These are phyloP conservation scores for Pionites leucogaster DNA, from an alignment of 2,113 vertebrate genomes.

Conservation along the genomic window DNA sequence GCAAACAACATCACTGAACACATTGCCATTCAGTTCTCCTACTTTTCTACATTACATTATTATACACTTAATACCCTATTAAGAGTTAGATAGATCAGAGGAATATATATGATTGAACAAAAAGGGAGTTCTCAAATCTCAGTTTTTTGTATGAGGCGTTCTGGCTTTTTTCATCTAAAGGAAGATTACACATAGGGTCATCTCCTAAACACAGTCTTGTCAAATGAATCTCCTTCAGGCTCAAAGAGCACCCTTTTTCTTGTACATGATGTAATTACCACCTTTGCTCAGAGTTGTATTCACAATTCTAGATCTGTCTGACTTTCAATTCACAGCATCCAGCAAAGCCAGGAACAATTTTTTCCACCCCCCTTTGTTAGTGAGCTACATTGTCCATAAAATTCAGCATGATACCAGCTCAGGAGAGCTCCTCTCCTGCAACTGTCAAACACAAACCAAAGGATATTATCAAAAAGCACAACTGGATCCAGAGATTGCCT, in stretches of 20 bases:
- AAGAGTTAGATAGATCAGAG: neutral
- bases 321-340: neutral
- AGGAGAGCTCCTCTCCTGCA: neutral
- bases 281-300: neutral
- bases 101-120: neutral
- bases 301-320: neutral
- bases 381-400: neutral
- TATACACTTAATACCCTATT: neutral
- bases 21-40: neutral
- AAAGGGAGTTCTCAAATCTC: neutral
- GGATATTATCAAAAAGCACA: neutral
- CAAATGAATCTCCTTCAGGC: neutral
- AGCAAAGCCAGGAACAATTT: neutral
- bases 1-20: constrained; percentile 31
- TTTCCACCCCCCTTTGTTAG: neutral
- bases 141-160: neutral
- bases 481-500: neutral
- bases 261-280: neutral
- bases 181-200: neutral
- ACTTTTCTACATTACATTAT: neutral
- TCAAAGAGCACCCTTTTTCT: neutral
- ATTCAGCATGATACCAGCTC: neutral
- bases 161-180: neutral
- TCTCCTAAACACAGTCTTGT: neutral
- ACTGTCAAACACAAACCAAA: neutral